Base-by-base conservation (phyloP, 2,888 invertebrate genomes). In the Tricholauxania praeusta region DNA sequence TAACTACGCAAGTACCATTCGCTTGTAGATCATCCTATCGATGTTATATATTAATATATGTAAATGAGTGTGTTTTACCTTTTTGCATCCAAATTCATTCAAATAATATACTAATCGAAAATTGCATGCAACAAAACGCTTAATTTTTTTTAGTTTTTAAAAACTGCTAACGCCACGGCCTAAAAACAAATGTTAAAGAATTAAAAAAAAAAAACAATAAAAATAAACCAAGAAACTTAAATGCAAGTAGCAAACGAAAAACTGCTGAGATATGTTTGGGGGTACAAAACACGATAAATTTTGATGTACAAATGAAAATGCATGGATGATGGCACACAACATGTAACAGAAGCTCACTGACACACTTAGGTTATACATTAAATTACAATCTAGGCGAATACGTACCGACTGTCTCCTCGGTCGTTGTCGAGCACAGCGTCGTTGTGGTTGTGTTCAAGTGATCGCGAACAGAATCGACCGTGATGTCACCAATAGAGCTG, bases 401-500 rank as follows among this genome's bases (percentile, higher is more conserved):
- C 84, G 78, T 80, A 87, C 87, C 88, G 71, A 88, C 85, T 75
- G 87, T 87, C 77, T 88, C 87, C 76, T 88, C 87, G 28, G 87
- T 88, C 65, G 87, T 88, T 19, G 84, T 85, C 12, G 88, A 86
- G 76, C 86, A 87, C 51, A 88, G 78, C 10, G 87, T 88, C 48
- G 87, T 87, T 67, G 86, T 85, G 47, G 87, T 88, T 47, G 84
- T 74, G 78, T 88, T 88, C 74, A 94, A 90, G 89, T 97, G 96
- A 88, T 96, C 96, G 78, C 95, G 93, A 66, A 97, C 96, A 48
- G 96, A 97, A 89, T 98, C 97, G 77, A 97, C 94, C 5, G 97
- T 97, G 84, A 97, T 96, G 88, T 97, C 97, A 17, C 93, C 96
- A 75, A 92, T 90, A 55, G 92, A 92, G 81, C 91, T 92, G 71